Conservation (phyloP, 2,797 vertebrate species). For the Takifugu ocellatus region DNA sequence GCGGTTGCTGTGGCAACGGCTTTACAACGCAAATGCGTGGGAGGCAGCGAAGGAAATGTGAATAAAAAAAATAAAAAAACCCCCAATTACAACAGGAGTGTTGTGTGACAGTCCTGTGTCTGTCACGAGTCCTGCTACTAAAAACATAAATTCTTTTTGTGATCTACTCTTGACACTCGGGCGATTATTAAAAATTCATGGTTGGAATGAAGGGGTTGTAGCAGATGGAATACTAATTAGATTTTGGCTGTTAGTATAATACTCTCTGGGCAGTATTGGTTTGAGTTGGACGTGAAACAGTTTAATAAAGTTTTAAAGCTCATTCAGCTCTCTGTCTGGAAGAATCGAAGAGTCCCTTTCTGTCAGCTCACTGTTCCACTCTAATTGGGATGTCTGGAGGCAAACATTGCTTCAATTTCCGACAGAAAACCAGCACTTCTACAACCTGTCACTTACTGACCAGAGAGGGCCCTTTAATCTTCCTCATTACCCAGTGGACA, state of each 20-base stretch:
- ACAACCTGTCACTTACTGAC: neutral
- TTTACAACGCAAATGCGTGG: slow-evolving; percentile 62
- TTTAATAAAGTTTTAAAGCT: neutral
- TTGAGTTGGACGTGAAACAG: neutral
- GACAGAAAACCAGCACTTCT: neutral
- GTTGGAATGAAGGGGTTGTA: slow-evolving; percentile 7
- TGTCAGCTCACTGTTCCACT: neutral
- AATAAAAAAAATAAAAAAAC: slow-evolving; percentile 6
- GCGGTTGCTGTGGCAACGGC: slow-evolving; percentile 74
- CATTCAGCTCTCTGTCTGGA: too few species aligned
- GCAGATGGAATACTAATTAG: slow-evolving; percentile 32
- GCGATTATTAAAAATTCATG: neutral
- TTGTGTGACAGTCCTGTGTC: slow-evolving; percentile 50
- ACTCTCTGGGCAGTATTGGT: neutral
- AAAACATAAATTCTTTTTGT: slow-evolving; percentile 8
- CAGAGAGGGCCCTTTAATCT: too few species aligned
- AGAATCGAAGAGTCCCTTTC: too few species aligned
- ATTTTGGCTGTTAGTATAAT: slow-evolving; percentile 15
- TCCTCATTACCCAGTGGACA: too few species aligned
- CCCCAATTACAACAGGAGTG: slow-evolving; percentile 29
- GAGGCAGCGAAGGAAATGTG: slow-evolving; percentile 31
- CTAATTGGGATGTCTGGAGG: slow-evolving; percentile 7
- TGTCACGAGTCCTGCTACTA: slow-evolving; percentile 22
- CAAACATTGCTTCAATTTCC: neutral
- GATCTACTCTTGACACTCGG: slow-evolving; percentile 14